A percentile compares a stretch with the other conserved stretches of the same genome.
These are phyloP conservation scores for Oxytorus armatus DNA, from an alignment of 2,888 invertebrate genomes.

Conservation along the genomic window DNA sequence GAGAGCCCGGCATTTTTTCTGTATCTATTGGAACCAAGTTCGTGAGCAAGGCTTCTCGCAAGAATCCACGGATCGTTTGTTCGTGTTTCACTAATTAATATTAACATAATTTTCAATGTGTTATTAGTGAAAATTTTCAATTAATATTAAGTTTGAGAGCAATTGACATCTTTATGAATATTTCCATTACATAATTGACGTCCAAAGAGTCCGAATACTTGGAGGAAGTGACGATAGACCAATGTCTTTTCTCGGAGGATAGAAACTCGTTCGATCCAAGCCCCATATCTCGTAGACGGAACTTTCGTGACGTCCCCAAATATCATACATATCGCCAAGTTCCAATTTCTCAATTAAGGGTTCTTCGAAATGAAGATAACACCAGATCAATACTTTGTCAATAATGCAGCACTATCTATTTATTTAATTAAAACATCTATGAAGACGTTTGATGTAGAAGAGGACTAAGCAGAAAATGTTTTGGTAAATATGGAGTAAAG, in stretches of 20 bases:
- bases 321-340: constrained; percentile 68
- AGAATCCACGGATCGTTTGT: constrained; percentile 64
- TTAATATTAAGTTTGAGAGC: constrained; percentile 3
- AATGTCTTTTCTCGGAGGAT: neutral
- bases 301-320: constrained; percentile 65
- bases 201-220: constrained; percentile 30
- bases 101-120: neutral
- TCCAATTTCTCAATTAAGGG: constrained; percentile 66
- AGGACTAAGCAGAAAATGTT: too few species aligned
- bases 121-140: too few species aligned
- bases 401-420: too few species aligned
- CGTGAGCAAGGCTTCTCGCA: constrained; percentile 41
- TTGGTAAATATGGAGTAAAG: too few species aligned
- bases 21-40: constrained; percentile 46
- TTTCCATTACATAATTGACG: constrained; percentile 32
- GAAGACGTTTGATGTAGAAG: too few species aligned
- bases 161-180: neutral
- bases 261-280: constrained; percentile 50
- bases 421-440: too few species aligned
- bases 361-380: too few species aligned
- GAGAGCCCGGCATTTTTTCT: constrained; percentile 37
- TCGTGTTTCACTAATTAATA: constrained; percentile 36
- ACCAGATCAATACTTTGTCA: neutral
- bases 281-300: constrained; percentile 60
- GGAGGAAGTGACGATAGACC: constrained; percentile 28